A percentile compares a stretch with the other conserved stretches of the same genome.
phyloP scores from a whole-genome alignment of 2,113 vertebrate genomes.

The Gambusia holbrooki region DNA sequence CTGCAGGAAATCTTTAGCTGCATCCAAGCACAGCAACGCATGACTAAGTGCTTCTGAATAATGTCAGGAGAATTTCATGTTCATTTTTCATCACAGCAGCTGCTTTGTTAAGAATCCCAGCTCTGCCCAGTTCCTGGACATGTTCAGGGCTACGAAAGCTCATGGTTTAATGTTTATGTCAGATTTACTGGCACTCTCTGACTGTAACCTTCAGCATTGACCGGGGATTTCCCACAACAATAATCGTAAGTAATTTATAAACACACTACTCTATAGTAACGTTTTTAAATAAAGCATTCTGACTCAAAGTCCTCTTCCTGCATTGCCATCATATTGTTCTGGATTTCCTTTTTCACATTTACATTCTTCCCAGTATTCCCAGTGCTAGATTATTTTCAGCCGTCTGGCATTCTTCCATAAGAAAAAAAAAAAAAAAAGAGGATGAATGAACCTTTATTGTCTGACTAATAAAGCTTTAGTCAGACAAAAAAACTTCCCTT shows the following conservation, averaged over 20 bases:
- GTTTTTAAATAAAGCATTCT: constrained; percentile 66
- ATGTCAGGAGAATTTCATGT: neutral
- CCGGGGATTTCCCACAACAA: constrained; percentile 58
- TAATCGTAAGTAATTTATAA: constrained; percentile 42
- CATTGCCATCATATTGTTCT: constrained; percentile 57
- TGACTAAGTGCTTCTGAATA: constrained; percentile 28
- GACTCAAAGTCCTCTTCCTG: constrained; percentile 55
- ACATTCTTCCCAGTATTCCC: constrained; percentile 64
- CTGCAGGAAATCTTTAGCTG: constrained; percentile 18
- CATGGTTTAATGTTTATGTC: neutral
- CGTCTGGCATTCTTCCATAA: constrained; percentile 45
- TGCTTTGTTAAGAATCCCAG: neutral
- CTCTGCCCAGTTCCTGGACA: neutral
- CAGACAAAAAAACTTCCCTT: constrained; percentile 51
- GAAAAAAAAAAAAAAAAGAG: too few species aligned
- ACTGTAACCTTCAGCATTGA: constrained; percentile 35
- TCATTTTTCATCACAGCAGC: constrained; percentile 6
- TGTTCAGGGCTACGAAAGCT: neutral
- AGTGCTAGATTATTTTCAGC: constrained; percentile 54
- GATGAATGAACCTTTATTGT: too few species aligned
- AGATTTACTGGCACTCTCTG: constrained; percentile 10
- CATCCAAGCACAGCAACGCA: neutral
- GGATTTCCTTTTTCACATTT: constrained; percentile 61
- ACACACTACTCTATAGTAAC: constrained; percentile 28
- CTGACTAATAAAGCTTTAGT: constrained; percentile 36